Conservation (phyloP, 2,888 invertebrate genomes). For the Chydorus sphaericus region DNA sequence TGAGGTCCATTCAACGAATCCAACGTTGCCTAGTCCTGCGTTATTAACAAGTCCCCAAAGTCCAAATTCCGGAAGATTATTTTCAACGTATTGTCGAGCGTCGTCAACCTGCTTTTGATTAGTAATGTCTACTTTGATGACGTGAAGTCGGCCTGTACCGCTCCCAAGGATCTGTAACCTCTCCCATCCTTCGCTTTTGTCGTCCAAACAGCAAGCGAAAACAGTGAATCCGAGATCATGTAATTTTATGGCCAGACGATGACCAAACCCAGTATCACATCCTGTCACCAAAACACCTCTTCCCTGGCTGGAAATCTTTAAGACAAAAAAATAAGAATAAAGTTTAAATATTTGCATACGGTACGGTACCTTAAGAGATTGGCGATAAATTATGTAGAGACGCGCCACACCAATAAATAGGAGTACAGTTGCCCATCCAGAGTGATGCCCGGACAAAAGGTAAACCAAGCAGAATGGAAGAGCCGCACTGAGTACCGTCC, state of each 20-base stretch:
- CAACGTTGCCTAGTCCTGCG: conserved; percentile 70
- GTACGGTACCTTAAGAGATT: too few relatives aligned
- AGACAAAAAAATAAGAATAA: too few relatives aligned
- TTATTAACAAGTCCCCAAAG: conserved; percentile 84
- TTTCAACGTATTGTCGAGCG: conserved; percentile 57
- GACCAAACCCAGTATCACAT: conserved; percentile 22
- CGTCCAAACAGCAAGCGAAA: conserved; percentile 26
- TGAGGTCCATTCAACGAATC: conserved; percentile 82
- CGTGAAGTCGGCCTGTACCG: conserved; percentile 32
- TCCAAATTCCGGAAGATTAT: conserved; percentile 25
- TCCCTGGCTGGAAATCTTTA: too few relatives aligned
- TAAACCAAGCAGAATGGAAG: too few relatives aligned
- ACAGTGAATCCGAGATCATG: conserved; percentile 24
- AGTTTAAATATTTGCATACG: too few relatives aligned
- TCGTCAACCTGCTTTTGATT: conserved; percentile 64
- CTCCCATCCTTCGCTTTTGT: conserved; percentile 18
- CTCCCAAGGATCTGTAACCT: conserved; percentile 14
- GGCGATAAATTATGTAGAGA: too few relatives aligned
- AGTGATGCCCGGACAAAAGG: too few relatives aligned
- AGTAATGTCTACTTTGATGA: conserved; percentile 63
- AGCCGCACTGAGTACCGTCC: too few relatives aligned
- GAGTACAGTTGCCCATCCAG: too few relatives aligned
- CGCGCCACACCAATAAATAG: too few relatives aligned
- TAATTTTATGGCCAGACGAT: conserved; percentile 19
- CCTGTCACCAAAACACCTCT: conserved; percentile 21